These are phyloP conservation scores for Phalera bucephala DNA, from an alignment of 2,888 invertebrate genomes.

Conservation along the genomic window DNA sequence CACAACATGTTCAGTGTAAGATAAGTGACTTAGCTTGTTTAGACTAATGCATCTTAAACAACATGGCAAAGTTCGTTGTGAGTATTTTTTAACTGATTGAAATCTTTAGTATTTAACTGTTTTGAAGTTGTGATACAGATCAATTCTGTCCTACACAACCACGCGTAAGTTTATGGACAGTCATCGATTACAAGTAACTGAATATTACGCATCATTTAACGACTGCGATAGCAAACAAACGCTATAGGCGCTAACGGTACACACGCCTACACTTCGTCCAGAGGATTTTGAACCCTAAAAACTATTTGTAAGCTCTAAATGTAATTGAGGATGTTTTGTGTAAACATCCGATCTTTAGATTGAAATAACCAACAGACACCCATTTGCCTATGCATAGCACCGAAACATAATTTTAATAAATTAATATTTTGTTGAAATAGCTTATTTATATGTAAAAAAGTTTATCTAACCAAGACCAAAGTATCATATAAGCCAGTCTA, in stretches of 20 bases:
- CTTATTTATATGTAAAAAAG: no score
- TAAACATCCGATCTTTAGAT: not conserved
- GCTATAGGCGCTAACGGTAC: not conserved
- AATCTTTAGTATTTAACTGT: no score
- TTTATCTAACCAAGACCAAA: no score
- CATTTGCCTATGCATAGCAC: no score
- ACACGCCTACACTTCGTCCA: not conserved
- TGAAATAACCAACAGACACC: not conserved
- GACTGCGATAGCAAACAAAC: not conserved
- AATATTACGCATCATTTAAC: conserved; percentile 3
- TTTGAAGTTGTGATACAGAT: no score
- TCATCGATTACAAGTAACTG: conserved; percentile 1
- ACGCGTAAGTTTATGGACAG: not conserved
- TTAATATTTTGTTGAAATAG: not conserved
- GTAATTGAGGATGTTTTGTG: not conserved
- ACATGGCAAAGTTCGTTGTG: no score
- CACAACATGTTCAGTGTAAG: no score
- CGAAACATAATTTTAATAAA: not conserved
- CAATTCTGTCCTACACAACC: not conserved
- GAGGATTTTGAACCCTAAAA: not conserved
- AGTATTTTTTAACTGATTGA: no score
- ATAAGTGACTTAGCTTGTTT: not conserved
- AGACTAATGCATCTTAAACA: no score
- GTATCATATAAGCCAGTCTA: no score
- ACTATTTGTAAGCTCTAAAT: not conserved